phyloP scores from a whole-genome alignment of 2,113 vertebrate species.

The Chrysemys picta region DNA sequence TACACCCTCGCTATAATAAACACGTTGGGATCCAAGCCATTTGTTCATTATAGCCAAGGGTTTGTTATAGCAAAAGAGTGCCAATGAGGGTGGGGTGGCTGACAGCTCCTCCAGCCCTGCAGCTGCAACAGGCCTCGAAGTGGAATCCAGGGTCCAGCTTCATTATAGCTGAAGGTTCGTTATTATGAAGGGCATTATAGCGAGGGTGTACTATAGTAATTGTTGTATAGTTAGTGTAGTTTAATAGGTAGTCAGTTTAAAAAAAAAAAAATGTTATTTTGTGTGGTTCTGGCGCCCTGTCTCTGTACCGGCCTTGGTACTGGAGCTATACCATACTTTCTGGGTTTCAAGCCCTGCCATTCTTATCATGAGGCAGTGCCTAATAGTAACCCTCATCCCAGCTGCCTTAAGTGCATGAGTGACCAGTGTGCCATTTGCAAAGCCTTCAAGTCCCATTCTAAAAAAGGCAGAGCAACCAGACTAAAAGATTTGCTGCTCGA shows the following conservation, averaged over 20 bases:
- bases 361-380: background rate
- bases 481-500: background rate
- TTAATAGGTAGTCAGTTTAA: background rate
- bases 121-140: rapidly evolving
- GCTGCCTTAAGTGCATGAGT: background rate
- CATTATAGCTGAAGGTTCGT: background rate
- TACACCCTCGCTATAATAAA: background rate
- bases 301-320: background rate
- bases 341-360: background rate
- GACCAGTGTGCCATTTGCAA: background rate
- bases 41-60: background rate
- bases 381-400: background rate
- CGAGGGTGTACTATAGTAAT: background rate
- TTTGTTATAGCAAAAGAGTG: background rate
- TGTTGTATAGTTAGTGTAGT: background rate
- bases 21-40: background rate
- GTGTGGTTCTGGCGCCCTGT: background rate
- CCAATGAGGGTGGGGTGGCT: background rate
- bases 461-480: background rate
- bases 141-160: background rate
- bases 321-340: background rate
- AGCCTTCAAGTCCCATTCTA: background rate
- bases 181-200: background rate
- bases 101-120: background rate
- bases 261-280: background rate